Percentiles rank a stretch among this genome's conserved stretches.
phyloP scores from a whole-genome alignment of 23 tunicate species.

The Oikopleura dioica region DNA sequence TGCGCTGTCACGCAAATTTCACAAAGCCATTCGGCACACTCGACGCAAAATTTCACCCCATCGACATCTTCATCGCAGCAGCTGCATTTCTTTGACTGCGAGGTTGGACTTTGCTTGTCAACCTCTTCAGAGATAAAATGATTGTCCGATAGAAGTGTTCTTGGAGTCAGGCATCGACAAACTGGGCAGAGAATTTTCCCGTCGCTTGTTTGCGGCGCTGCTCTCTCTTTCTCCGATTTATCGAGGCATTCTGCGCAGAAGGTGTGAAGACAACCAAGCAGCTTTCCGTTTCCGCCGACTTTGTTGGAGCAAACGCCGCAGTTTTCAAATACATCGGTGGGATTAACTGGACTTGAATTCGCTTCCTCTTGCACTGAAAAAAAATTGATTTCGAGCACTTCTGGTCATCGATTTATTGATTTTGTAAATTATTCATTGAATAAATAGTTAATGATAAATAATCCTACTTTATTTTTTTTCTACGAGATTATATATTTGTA shows the following conservation, averaged over 20 bases:
- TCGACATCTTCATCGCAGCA: background rate
- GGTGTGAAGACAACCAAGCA: conserved; percentile 41
- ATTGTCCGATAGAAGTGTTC: background rate
- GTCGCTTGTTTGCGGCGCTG: background rate
- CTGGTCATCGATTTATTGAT: too few species aligned
- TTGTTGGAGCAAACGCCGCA: background rate
- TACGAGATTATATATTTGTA: too few species aligned
- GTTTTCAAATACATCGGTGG: background rate
- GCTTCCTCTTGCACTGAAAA: too few species aligned
- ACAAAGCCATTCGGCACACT: conserved; percentile 33
- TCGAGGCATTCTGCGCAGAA: conserved; percentile 29
- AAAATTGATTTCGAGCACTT: too few species aligned
- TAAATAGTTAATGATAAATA: too few species aligned
- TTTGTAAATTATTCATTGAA: too few species aligned
- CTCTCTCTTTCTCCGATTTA: conserved; percentile 10
- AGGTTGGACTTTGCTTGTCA: background rate
- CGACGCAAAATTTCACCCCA: conserved; percentile 21
- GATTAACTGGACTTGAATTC: too few species aligned
- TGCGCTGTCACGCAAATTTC: conserved; percentile 38
- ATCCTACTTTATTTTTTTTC: too few species aligned
- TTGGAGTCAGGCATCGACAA: background rate
- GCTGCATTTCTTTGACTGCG: background rate
- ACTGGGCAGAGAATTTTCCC: background rate
- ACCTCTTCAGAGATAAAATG: background rate
- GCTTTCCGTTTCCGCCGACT: conserved; percentile 13